Evolutionary conservation across 2,888 invertebrate species (phyloP), one percentile per base, ranked within the genome.

Genomic region (Lapara coniferarum): DNA sequence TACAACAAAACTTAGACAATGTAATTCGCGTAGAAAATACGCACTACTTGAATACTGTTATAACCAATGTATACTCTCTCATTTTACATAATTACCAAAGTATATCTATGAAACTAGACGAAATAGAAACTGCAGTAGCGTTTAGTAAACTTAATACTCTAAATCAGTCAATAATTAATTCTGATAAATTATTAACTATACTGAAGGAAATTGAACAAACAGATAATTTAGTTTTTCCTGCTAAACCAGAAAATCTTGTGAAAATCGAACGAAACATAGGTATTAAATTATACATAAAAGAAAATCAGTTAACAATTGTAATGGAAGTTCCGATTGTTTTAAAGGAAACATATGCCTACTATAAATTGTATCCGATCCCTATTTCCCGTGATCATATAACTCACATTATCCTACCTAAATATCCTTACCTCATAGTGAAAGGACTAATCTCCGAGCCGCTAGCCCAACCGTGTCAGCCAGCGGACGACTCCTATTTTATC

Each of bases 401-500:
- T 46, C 69, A 37, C n/a, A 70, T 72, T 6, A 70, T 75, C 13
- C 51, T 72, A 19, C 71, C 73, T 63, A 72, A 75, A 70, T 72
- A 73, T 58, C 73, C 71, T 51, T 75, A 70, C 71, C 70, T 76
- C 63, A 66, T 76, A 44, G 72, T 71, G 56, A 76, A 73, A 69
- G 71, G 73, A 52, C 70, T 58, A 58, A 71, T 72, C 69, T 66
- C 68, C 10, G 63, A 67, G 30, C 69, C 74, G 19, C 67, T 76
- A 30, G 52, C 70, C 46, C 69, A 68, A 25, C 71, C 73, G n/a
- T 75, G 75, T 66, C 25, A 59, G 49, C 67, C 66, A 7, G 46
- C 72, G 3, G 58, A 73, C 19, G 57, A 16, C n/a, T 3, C 10
- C 3, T 16, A 16, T 10, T 57, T 57, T 16, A 74, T 66, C 6